Evolutionary conservation across 64 coral and sea anemone genomes (phyloP).

Genomic region (Montipora sp.): DNA sequence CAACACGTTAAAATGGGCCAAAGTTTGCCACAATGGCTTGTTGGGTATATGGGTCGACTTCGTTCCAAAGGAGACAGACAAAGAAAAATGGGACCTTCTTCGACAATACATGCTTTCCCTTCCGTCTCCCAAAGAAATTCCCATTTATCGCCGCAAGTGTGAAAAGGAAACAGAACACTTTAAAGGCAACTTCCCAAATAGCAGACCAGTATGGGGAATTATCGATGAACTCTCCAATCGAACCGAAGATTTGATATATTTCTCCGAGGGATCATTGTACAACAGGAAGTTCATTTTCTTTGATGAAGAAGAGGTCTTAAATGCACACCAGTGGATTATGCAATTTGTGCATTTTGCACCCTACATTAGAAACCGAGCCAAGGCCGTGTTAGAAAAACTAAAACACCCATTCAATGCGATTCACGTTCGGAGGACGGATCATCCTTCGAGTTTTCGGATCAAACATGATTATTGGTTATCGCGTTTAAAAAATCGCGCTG

Average conservation of each 20-base stretch:
- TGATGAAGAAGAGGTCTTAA: slow-evolving; percentile 61
- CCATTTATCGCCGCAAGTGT: slow-evolving; percentile 72
- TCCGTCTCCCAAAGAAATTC: slow-evolving; percentile 2
- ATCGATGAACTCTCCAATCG: slow-evolving; percentile 62
- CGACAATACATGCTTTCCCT: background rate
- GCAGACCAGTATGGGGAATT: slow-evolving; percentile 83
- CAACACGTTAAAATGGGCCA: slow-evolving; percentile 47
- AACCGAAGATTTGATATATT: slow-evolving; percentile 86
- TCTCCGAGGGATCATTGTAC: slow-evolving; percentile 90
- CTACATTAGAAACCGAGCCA: slow-evolving; percentile 48
- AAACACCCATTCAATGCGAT: slow-evolving; percentile 75
- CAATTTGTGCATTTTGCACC: slow-evolving; percentile 79
- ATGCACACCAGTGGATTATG: slow-evolving; percentile 76
- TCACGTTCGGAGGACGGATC: slow-evolving; percentile 85
- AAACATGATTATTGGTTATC: slow-evolving; percentile 67
- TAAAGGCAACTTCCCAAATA: background rate
- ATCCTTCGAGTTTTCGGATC: slow-evolving; percentile 62
- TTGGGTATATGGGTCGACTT: slow-evolving; percentile 78
- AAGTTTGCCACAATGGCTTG: slow-evolving; percentile 89
- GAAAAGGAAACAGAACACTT: slow-evolving; percentile 23
- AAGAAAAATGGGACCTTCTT: slow-evolving; percentile 49
- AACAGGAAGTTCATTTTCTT: slow-evolving; percentile 73
- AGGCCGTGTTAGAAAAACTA: slow-evolving; percentile 28
- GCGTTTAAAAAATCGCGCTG: slow-evolving; percentile 27
- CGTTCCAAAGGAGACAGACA: slow-evolving; percentile 57